Base-by-base conservation (phyloP, 37 sponge, comb jelly and placozoan genomes). In the Amphimedon queenslandica region DNA sequence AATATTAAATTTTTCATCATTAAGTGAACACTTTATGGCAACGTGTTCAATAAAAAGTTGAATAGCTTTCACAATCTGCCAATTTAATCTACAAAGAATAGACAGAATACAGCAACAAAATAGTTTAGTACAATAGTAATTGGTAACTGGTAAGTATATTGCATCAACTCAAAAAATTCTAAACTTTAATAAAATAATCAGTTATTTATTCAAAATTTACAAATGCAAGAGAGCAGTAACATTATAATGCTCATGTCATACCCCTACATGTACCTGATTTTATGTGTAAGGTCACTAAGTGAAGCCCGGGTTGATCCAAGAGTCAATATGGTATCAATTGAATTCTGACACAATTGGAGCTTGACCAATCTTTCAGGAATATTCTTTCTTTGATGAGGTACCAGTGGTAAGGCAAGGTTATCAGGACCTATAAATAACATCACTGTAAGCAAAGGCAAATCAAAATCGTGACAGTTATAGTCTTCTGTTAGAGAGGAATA, bases 11-110 rank as follows among this genome's bases (percentile, higher is more conserved):
- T n/a, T n/a, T n/a, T n/a, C n/a, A n/a, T n/a, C n/a, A n/a, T n/a
- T n/a, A n/a, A n/a, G n/a, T 61, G 39, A 24, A 55, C 80, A 66
- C 28, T 75, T 75, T 55, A 80, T 41, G 1, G 75, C 56, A n/a
- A 80, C 47, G 60, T 81, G 81, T 72, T 87, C 88, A 41, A 71
- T 69, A 70, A 81, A 87, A 58, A 87, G 38, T 55, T 87, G 72
- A 27, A 77, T 42, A 37, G 66, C 88, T 37, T 69, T 55, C 11
- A 81, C 67, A 57, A 25, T 57, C 47, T 87, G 82, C 88, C 88
- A 87, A 2, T 60, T 37, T 36, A 32, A 37, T 53, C 86, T 85
- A 55, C 21, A 65, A n/a, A n/a, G n/a, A n/a, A n/a, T n/a, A n/a
- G n/a, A n/a, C n/a, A n/a, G n/a, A n/a, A n/a, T n/a, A n/a, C n/a